These are phyloP conservation scores for Distichodus sexfasciatus DNA, from an alignment of 2,797 vertebrate species.

Conservation along the genomic window DNA sequence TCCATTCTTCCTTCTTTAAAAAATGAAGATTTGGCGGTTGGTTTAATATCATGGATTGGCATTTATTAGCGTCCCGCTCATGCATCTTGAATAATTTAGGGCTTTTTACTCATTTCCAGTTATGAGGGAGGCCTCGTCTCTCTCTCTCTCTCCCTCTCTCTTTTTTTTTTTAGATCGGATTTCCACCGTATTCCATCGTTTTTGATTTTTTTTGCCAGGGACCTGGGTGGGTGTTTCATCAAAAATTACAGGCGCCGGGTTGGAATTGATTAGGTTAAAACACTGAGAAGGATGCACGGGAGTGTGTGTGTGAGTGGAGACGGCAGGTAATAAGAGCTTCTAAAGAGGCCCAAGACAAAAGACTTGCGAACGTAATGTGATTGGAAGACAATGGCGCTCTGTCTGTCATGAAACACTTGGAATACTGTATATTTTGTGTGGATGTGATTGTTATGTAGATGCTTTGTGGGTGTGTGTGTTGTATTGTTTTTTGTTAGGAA, in stretches of 20 bases:
- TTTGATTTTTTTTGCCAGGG: conserved; percentile 30
- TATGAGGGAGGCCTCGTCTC: conserved; percentile 34
- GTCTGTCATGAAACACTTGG: no score
- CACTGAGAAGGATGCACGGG: conserved; percentile 6
- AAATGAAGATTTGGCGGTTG: conserved; percentile 43
- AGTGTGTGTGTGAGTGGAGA: no score
- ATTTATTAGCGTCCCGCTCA: conserved; percentile 45
- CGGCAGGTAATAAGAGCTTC: conserved; percentile 17
- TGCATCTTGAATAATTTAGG: conserved; percentile 51
- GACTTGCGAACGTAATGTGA: conserved; percentile 16
- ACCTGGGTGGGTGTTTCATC: conserved; percentile 45
- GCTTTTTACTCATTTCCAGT: conserved; percentile 44
- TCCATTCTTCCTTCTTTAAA: background rate
- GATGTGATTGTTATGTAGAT: no score
- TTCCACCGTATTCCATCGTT: conserved; percentile 32
- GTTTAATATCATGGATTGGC: conserved; percentile 45
- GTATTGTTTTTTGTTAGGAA: no score
- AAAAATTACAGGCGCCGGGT: conserved; percentile 41
- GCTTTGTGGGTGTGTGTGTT: no score
- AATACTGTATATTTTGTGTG: no score
- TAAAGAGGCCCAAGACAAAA: conserved; percentile 16
- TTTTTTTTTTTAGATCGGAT: conserved; percentile 42
- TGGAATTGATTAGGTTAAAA: conserved; percentile 48
- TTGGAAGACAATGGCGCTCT: conserved; percentile 18
- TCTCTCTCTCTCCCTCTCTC: background rate